Percentiles rank a stretch among this genome's conserved stretches.
These are phyloP conservation scores for Leucosticte australis DNA, from an alignment of 2,113 vertebrate species.

Conservation along the genomic window DNA sequence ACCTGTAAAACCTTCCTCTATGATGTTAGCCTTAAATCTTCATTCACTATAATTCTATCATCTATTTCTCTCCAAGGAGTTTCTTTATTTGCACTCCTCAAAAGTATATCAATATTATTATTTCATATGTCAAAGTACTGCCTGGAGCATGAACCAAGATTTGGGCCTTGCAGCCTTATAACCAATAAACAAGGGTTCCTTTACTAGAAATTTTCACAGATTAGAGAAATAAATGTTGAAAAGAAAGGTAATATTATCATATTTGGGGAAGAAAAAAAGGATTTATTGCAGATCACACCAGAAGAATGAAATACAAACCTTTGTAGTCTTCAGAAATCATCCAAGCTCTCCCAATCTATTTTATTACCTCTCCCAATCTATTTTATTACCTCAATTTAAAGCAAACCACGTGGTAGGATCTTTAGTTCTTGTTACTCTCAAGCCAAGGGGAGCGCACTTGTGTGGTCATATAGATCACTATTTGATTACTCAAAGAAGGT, in stretches of 20 bases:
- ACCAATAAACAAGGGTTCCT: not conserved
- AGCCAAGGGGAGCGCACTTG: not conserved
- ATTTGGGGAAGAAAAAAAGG: not conserved
- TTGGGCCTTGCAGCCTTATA: not conserved
- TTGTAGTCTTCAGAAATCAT: accelerated
- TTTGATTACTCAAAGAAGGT: not conserved
- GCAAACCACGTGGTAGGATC: not conserved
- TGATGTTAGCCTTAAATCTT: not conserved
- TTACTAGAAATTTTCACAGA: not conserved
- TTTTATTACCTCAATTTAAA: not conserved
- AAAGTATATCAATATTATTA: not conserved
- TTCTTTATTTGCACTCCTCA: not conserved
- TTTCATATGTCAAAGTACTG: not conserved
- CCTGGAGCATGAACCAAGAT: not conserved
- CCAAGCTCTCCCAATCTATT: not conserved
- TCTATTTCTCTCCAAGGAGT: not conserved
- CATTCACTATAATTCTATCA: not conserved
- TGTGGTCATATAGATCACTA: not conserved
- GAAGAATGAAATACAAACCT: not conserved
- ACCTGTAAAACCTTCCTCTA: not conserved
- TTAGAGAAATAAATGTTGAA: not conserved
- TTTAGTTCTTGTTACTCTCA: not conserved
- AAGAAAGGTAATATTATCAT: not conserved
- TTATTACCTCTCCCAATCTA: accelerated
- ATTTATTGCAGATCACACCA: not conserved